Percentiles rank a stretch among this genome's conserved stretches.
Conservation (phyloP, 2,797 vertebrate genomes). For the Tamandua tetradactyla region DNA sequence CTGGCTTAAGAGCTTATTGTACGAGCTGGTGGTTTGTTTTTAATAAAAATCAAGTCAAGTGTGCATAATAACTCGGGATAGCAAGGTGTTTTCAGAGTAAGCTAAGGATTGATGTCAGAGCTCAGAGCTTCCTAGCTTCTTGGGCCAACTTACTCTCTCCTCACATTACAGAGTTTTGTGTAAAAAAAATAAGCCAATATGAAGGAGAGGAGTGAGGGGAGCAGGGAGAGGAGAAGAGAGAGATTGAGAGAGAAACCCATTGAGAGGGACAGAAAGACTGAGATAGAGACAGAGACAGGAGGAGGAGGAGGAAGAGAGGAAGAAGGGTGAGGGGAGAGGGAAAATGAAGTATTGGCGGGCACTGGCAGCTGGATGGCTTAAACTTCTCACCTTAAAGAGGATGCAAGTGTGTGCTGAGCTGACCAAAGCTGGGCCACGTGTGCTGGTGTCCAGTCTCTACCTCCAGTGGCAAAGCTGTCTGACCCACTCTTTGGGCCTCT, state of each 20-base stretch:
- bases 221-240: fast-evolving
- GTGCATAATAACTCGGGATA: conserved; percentile 55
- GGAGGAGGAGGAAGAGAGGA: fast-evolving
- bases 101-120: conserved; percentile 45
- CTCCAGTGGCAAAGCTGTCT: neutral
- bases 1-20: conserved; percentile 64
- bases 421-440: neutral
- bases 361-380: too few relatives aligned
- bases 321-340: neutral
- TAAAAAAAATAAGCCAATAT: neutral
- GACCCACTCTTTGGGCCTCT: fast-evolving
- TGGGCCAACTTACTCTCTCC: neutral
- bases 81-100: neutral
- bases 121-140: neutral
- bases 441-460: neutral
- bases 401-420: too few relatives aligned
- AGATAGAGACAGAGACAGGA: too few relatives aligned
- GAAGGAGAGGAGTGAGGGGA: fast-evolving
- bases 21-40: conserved; percentile 58
- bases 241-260: neutral
- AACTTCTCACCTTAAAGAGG: neutral
- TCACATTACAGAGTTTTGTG: neutral
- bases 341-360: neutral
- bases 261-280: neutral
- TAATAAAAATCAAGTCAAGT: conserved; percentile 70